Evolutionary conservation across 2,888 invertebrate species (phyloP), one percentile per base, ranked within the genome.

Genomic region (Conops quadrifasciatus): DNA sequence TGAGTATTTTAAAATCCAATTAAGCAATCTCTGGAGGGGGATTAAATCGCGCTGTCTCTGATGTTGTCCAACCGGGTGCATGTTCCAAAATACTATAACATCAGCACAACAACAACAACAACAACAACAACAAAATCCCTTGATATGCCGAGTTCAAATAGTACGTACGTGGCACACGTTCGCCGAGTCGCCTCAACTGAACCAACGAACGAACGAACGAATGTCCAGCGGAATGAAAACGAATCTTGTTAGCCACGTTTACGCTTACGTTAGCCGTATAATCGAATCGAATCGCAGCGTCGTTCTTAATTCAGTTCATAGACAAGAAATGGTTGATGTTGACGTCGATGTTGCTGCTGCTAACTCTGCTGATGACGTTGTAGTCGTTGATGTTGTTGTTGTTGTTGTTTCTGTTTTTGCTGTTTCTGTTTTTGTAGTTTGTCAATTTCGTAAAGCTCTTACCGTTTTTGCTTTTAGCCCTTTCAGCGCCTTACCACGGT

Each of bases 1-100:
- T 77, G 79, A 83, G 85, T 83, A 82, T 84, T 85, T 85, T 84
- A 84, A 85, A 85, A 85, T 85, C 85, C 85, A 85, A 85, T 85
- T 85, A 85, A 85, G 84, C 82, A 83, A 81, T 80, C 82, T 81
- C 82, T 78, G 79, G 78, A 79, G 81, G 81, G 81, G 81, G 78
- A 81, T 82, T 81, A 82, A 83, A 83, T 81, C 82, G 81, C 79
- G 81, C 79, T 80, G 76, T 76, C 74, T 71, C 28, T 75, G 65
- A 13, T 28, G 51, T 47, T 67, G 45, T 26, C n/a, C 28, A 26
- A 16, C 56, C 58, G 71, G 47, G 69, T 56, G 65, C 77, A 76
- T 76, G 77, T 78, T 56, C 59, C 64, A 71, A 71, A 71, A n/a
- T n/a, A n/a, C n/a, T 71, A 73, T 36, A 36, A 36, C 36, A 36